Percentiles rank a stretch among this genome's conserved stretches.
Evolutionary conservation across 2,888 invertebrate species (phyloP).

Genomic region (Ornithoptera priamus): DNA sequence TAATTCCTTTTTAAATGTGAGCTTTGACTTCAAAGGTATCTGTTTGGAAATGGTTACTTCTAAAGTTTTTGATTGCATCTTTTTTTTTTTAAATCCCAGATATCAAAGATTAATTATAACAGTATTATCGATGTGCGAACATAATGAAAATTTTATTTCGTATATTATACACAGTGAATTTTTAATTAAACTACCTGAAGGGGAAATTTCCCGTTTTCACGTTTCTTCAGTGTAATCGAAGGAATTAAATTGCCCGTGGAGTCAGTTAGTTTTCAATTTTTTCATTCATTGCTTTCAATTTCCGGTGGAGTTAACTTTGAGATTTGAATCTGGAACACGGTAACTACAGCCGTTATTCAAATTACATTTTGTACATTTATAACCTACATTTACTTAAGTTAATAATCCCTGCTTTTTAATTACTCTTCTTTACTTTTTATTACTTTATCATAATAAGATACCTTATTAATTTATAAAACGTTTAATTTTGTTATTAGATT

Average conservation of each 20-base stretch:
- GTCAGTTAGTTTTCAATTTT: slow-evolving; percentile 21
- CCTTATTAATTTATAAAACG: too few relatives aligned
- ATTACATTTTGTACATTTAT: background rate
- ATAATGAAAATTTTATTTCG: background rate
- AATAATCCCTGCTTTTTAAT: too few relatives aligned
- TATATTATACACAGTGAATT: background rate
- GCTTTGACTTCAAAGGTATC: too few relatives aligned
- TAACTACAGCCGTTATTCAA: background rate
- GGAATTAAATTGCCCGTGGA: slow-evolving; percentile 14
- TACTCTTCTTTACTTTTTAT: too few relatives aligned
- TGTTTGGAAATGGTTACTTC: too few relatives aligned
- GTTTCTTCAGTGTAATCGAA: background rate
- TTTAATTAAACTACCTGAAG: background rate
- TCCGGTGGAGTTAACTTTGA: slow-evolving; percentile 13
- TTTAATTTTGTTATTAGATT: background rate
- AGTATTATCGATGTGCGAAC: background rate
- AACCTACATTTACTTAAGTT: too few relatives aligned
- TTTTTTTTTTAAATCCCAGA: too few relatives aligned
- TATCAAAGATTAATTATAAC: background rate
- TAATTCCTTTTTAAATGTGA: too few relatives aligned
- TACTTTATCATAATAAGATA: too few relatives aligned
- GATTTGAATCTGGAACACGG: slow-evolving; percentile 10
- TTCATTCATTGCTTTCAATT: slow-evolving; percentile 19
- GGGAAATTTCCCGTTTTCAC: background rate
- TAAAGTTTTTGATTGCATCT: too few relatives aligned